Evolutionary conservation across 2,888 invertebrate genomes (phyloP), one percentile per base, ranked within the genome.

Genomic region (Malachius bipustulatus): DNA sequence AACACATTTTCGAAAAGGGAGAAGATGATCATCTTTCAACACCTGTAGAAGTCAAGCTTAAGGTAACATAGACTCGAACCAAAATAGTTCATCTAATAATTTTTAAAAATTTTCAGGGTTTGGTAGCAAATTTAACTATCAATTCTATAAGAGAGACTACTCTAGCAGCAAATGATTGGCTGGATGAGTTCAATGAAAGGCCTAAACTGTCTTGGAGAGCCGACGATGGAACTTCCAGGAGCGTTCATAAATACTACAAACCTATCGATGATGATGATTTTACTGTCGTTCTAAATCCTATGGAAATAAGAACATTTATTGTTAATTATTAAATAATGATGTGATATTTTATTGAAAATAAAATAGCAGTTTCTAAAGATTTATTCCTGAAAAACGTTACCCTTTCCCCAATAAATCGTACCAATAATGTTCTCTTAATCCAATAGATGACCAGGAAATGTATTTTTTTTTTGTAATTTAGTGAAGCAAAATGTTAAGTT

Each of bases 1-100:
- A 89, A 48, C 82, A 88, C 54, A 68, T 78, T 41, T 66, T 78
- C 33, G 77, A 78, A 44, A 64, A 62, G 13, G 61, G 62, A 1
- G 83, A 85, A 33, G 69, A 74, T 43, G 48, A 58, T 0, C 50
- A 52, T 0, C 54, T 66, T 1, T 71, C 76, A 1, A 56, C 65
- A 0, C 62, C 67, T 0, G 64, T 67, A 0, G 60, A 63, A 30
- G 54, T 81, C 0, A 64, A 77, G 53, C 51, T 79, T 4, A 42
- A 59, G 52, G 67, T 67, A 49, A 40, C 14, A 30, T 14, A 13
- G 12, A n/a, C n/a, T 19, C n/a, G n/a, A 19, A 19, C n/a, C 24
- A 19, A 8, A 19, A 6, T 19, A 19, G 24, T 19, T 19, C 24
- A 19, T 19, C n/a, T 8, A n/a, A n/a, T n/a, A n/a, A n/a, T n/a